Base-by-base conservation (phyloP, 2,113 vertebrate species). In the Tragulus kanchil region DNA sequence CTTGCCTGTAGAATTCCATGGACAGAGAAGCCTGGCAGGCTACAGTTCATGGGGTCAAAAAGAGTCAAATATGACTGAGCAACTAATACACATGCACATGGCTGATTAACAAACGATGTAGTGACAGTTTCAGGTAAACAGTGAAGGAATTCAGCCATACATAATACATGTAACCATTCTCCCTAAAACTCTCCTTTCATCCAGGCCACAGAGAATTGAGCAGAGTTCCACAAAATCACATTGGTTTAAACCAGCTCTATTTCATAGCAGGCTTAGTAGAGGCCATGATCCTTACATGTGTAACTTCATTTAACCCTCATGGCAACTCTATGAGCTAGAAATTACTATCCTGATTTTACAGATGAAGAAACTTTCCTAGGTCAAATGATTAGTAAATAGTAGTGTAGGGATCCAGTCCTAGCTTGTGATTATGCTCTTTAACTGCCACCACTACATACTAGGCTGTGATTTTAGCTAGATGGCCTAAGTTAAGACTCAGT, bases 301-400 rank as follows among this genome's bases (percentile, higher is more conserved):
- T 52, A 62, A 89, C 56, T 4, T 82, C 45, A 85, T 67, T 82
- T 94, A 89, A 61, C 12, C 7, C 26, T 77, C n/a, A 92, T 31
- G 25, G 48, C 8, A 89, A 82, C 19, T 42, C 11, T 25, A 82
- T 69, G 75, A 85, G n/a, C 16, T 94, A 87, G 62, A 45, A 88
- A 92, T 83, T 89, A 42, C 13, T 64, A 75, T 67, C 31, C 6
- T 52, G 17, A 90, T 73, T 79, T 83, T 90, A 78, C 26, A 58
- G 8, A 71, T 50, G 10, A 69, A 15, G 26, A 58, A 93, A 84
- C 8, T 78, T 9, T 71, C 62, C 31, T 36, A 89, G 31, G 26
- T 91, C 42, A 69, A 94, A 85, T 82, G 89, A 52, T 87, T 59
- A 82, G 15, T 73, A 82, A 77, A 31, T 50, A 94, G 54, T 50